A percentile compares a stretch with the other conserved stretches of the same genome.
Conservation (phyloP, 2,797 vertebrate species). For the Myripristis murdjan region DNA sequence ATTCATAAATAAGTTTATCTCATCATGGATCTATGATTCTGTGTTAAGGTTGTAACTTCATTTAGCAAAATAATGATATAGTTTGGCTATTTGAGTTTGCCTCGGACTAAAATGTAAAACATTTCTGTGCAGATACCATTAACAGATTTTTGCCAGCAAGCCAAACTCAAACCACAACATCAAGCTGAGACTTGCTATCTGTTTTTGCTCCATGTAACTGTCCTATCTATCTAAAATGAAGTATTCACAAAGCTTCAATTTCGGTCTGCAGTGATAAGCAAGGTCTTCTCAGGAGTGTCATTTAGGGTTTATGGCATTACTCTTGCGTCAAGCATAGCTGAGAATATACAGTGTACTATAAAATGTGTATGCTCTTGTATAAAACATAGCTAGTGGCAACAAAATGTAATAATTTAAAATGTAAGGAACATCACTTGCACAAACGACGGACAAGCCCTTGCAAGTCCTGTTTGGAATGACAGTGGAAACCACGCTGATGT, state of each 20-base stretch:
- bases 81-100: not conserved
- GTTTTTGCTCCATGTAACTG: not conserved
- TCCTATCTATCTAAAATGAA: not conserved
- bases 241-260: not conserved
- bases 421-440: not conserved
- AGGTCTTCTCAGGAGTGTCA: not conserved
- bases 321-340: not conserved
- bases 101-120: not conserved
- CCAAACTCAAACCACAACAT: not conserved
- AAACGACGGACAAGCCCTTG: not conserved
- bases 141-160: not conserved
- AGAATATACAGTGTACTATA: too few relatives aligned
- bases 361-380: not conserved
- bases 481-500: not conserved
- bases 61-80: not conserved
- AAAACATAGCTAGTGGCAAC: too few relatives aligned
- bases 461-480: not conserved
- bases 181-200: not conserved
- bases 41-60: too few relatives aligned
- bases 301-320: not conserved
- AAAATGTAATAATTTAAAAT: not conserved
- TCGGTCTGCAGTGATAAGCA: not conserved
- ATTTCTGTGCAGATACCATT: not conserved
- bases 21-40: too few relatives aligned
- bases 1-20: too few relatives aligned